phyloP scores from a whole-genome alignment of 2,797 vertebrate genomes.

The Remorina albescens region DNA sequence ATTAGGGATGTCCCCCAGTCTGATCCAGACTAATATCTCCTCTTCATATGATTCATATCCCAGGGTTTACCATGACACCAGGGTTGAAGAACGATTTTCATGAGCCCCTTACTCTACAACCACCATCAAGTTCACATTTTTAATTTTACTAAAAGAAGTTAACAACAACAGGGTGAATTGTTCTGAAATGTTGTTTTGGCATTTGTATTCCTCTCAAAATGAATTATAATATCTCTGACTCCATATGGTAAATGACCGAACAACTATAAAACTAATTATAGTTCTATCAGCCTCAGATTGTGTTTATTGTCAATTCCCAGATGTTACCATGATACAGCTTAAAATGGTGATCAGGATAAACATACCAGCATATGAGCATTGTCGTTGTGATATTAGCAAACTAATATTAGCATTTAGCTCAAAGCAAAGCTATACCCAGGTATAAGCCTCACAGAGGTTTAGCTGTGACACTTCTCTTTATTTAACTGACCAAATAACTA shows the following conservation, averaged over 20 bases:
- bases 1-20: neutral
- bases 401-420: neutral
- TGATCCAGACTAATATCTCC: conserved; percentile 6
- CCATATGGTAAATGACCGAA: neutral
- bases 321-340: neutral
- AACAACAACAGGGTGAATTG: neutral
- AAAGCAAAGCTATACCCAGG: neutral
- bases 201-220: neutral
- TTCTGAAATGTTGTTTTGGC: neutral
- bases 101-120: neutral
- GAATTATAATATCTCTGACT: neutral
- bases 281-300: neutral
- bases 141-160: neutral
- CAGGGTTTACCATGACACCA: neutral
- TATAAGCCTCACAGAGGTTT: neutral
- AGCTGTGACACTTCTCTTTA: neutral
- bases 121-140: neutral
- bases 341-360: neutral
- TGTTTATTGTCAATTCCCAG: neutral
- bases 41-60: no score
- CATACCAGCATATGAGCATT: neutral
- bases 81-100: neutral
- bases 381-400: neutral
- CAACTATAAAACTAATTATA: neutral
- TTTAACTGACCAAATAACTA: neutral